Conservation (phyloP, 2,797 vertebrate genomes). For the Leptoclinus maculatus region DNA sequence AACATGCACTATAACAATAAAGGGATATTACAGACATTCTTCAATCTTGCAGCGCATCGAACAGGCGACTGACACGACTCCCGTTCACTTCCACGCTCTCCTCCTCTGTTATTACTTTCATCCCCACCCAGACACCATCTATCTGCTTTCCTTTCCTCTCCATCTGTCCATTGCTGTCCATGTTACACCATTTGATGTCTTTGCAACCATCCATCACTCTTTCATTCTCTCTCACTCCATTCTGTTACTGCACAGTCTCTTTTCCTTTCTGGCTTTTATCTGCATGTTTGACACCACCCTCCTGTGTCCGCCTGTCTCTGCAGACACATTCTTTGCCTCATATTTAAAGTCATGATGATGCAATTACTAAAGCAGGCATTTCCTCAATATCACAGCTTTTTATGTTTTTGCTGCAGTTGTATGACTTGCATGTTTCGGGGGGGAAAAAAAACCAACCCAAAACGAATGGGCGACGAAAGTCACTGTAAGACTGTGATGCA, state of each 20-base stretch:
- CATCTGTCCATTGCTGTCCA: constrained; percentile 65
- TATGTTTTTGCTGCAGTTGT: constrained; percentile 17
- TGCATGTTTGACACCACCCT: constrained; percentile 49
- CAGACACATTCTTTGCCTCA: constrained; percentile 27
- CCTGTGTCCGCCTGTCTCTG: constrained; percentile 28
- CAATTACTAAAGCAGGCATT: constrained; percentile 50
- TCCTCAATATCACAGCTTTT: constrained; percentile 7
- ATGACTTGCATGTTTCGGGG: constrained; percentile 9
- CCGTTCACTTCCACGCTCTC: constrained; percentile 36
- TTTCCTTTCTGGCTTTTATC: constrained; percentile 44
- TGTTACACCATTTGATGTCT: constrained; percentile 53
- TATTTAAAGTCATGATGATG: constrained; percentile 56
- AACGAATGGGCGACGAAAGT: constrained; percentile 8
- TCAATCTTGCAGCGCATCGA: constrained; percentile 56
- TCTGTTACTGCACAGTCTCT: constrained; percentile 38
- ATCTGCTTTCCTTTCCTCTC: constrained; percentile 38
- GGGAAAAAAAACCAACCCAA: background rate
- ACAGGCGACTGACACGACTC: constrained; percentile 45
- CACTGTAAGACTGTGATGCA: constrained; percentile 8
- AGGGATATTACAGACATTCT: constrained; percentile 80
- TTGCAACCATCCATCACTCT: constrained; percentile 51
- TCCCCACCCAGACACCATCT: constrained; percentile 41
- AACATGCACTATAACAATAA: constrained; percentile 78
- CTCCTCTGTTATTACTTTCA: constrained; percentile 60
- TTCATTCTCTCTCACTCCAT: constrained; percentile 41